Evolutionary conservation across 1,140 invertebrate genomes (phyloP).

Genomic region (Elymnias hypermnestra): DNA sequence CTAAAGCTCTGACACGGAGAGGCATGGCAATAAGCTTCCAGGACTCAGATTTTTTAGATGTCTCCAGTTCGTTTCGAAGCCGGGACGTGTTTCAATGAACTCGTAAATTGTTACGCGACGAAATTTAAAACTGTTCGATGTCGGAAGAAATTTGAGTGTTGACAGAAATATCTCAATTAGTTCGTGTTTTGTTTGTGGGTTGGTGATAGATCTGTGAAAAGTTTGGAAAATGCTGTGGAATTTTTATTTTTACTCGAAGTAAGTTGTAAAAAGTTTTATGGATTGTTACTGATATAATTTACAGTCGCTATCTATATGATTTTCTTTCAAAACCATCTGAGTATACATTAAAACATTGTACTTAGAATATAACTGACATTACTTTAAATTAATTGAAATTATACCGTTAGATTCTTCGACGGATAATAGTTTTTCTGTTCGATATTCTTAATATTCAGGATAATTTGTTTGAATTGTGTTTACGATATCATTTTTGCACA

Average conservation of each 20-base stretch:
- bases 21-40: conserved; percentile 64
- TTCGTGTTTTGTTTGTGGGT: conserved; percentile 42
- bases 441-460: no score
- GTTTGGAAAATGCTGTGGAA: conserved; percentile 22
- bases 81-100: no score
- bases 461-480: no score
- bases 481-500: no score
- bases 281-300: no score
- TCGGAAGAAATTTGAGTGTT: conserved; percentile 26
- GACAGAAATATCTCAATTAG: conserved; percentile 32
- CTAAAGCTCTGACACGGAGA: conserved; percentile 48
- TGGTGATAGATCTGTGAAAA: conserved; percentile 25
- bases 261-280: conserved; percentile 27
- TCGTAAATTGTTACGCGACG: conserved; percentile 36
- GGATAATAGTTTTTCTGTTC: no score
- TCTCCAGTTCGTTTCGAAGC: conserved; percentile 43
- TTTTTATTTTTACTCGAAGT: conserved; percentile 17
- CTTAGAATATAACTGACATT: no score
- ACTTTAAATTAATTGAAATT: no score
- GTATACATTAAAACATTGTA: no score
- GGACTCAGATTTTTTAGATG: conserved; percentile 70
- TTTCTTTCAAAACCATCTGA: no score
- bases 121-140: conserved; percentile 22
- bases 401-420: no score
- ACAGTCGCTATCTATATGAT: no score